Base-by-base conservation (phyloP, 2,888 invertebrate species). In the Amblyteles armatorius region DNA sequence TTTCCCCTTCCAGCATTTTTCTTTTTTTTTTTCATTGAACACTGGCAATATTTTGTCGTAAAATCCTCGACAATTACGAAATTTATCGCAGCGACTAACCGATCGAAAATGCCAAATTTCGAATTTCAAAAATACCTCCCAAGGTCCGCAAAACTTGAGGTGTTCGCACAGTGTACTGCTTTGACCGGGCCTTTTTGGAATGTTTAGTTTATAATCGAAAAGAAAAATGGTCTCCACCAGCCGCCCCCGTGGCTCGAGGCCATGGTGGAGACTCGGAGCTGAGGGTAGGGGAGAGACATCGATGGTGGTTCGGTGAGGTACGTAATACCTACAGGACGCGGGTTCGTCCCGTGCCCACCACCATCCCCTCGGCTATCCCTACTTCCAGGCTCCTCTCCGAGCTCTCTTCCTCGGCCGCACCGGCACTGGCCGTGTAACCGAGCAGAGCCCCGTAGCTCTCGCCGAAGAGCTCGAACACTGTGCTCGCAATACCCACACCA, bases 211-310 rank as follows among this genome's bases (percentile, higher is more conserved):
- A 22, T 11, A 11, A 11, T 22, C 55, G 55, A 55, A 84, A 84
- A 84, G 67, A 84, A 84, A 84, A 84, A 84, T 84, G 84, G 81
- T 81, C 72, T 72, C 79, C 26, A 26, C 11, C 73, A 84, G 40
- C 84, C 81, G 84, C 84, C 81, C 84, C 77, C 72, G 72, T 78
- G 60, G 65, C 48, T 44, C 22, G 79, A 63, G 16, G 26, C 13
- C 48, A 44, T 13, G 68, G 36, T 65, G 48, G 19, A 52, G 57
- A 33, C 29, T 16, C 29, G 63, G 26, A 13, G 9, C 9, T 5
- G n/a, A 48, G 71, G 60, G 80, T 65, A 65, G 68, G 50, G 76
- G 72, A 71, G 63, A 40, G 63, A 63, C 67, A 80, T 77, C 65
- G 80, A 80, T 68, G 79, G 55, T 71, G 80, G 80, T 80, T 82